Base-by-base conservation (phyloP, 2,888 invertebrate species). In the Rotaria magnacalcarata region DNA sequence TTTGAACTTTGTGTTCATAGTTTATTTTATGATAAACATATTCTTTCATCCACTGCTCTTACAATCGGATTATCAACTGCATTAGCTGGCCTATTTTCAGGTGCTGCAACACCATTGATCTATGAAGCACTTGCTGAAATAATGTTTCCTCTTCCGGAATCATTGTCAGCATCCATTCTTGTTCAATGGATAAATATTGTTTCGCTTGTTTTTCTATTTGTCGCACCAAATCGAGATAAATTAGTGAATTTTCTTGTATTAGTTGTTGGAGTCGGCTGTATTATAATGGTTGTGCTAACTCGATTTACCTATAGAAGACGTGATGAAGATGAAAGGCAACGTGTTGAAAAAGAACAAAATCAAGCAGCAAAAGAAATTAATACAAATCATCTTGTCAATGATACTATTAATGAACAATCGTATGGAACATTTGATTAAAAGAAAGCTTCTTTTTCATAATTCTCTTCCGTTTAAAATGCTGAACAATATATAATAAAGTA, bases 101-200 rank as follows among this genome's bases (percentile, higher is more conserved):
- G 80, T 80, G 80, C 80, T 24, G 80, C 80, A 47, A n/a, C 43
- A 11, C 80, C 80, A 24, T 47, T 80, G 14, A 47, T 80, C 3
- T 80, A 80, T 47, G 80, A 80, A 80, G 43, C 47, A 47, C 47
- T 80, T 24, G 80, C 80, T 8, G 80, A 80, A 80, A 80, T 80
- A 4, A 80, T 80, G 80, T 80, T 47, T 80, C 80, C 80, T 24
- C 24, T 80, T 80, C 80, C 80, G 3, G 80, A 80, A 80, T 80
- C 80, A 1, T 24, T 80, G 34, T 80, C 80, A 80, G 80, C 80
- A 80, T 80, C 80, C 3, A 80, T 80, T 24, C 47, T 80, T 47
- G 80, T 80, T n/a, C 11, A 80, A 47, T 80, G 80, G 80, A 80
- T 80, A 8, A 80, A 80, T 80, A 10, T 47, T 47, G n/a, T 80